Evolutionary conservation across 2,113 vertebrate genomes (phyloP).

Genomic region (Chionomys nivalis): DNA sequence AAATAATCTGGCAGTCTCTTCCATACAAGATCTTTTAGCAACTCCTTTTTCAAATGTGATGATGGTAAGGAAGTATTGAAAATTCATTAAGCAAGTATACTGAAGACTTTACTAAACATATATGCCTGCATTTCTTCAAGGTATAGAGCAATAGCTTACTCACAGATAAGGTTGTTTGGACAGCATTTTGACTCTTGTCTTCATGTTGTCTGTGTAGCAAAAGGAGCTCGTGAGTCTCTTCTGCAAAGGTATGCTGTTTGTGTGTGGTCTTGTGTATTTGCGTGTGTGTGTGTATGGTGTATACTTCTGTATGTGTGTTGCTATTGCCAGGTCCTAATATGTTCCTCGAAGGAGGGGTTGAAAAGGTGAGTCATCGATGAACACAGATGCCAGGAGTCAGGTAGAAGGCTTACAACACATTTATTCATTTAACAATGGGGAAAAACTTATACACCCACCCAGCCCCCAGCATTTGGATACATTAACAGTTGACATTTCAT

Average conservation of each 20-base stretch:
- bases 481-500: too few relatives aligned
- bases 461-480: too few relatives aligned
- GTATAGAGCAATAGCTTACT: background rate
- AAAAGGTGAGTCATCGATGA: too few relatives aligned
- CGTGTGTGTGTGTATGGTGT: background rate
- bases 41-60: background rate
- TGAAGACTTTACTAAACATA: fast-evolving
- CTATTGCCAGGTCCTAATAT: too few relatives aligned
- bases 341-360: too few relatives aligned
- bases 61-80: background rate
- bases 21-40: background rate
- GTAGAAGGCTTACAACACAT: too few relatives aligned
- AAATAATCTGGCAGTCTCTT: background rate
- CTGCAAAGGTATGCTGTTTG: background rate
- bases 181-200: background rate
- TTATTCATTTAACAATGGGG: too few relatives aligned
- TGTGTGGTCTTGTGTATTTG: background rate
- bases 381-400: too few relatives aligned
- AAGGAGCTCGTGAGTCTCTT: background rate
- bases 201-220: background rate
- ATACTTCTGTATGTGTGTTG: background rate
- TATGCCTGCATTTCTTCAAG: background rate
- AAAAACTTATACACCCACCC: too few relatives aligned
- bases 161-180: background rate
- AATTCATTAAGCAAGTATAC: background rate